A percentile compares a stretch with the other conserved stretches of the same genome.
These are phyloP conservation scores for Tapirus terrestris DNA, from an alignment of 2,113 vertebrate genomes.

Conservation along the genomic window DNA sequence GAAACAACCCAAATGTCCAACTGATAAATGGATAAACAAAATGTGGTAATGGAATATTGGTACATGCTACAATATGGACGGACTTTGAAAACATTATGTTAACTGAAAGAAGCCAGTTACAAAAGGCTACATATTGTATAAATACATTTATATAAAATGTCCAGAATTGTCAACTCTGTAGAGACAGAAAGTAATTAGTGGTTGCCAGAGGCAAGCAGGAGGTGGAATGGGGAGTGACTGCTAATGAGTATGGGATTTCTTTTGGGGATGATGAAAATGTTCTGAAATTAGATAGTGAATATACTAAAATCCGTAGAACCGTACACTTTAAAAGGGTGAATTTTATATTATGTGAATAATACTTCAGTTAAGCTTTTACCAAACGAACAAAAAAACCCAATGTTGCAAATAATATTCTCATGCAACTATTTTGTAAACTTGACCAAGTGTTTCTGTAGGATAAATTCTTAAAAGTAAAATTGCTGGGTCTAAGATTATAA, in stretches of 20 bases:
- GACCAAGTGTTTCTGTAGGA: neutral
- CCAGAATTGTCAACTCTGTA: neutral
- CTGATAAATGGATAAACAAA: neutral
- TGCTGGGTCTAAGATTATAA: neutral
- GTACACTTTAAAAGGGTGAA: neutral
- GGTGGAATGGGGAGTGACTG: neutral
- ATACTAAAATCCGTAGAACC: neutral
- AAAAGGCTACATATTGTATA: neutral
- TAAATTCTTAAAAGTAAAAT: slow-evolving; percentile 1
- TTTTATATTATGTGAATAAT: neutral
- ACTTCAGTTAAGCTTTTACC: neutral
- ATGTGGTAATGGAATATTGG: neutral
- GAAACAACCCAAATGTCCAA: neutral
- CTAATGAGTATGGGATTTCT: neutral
- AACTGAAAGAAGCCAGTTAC: neutral
- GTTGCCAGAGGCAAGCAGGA: neutral
- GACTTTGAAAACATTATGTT: neutral
- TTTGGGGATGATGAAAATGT: neutral
- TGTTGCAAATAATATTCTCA: neutral
- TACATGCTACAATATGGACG: neutral
- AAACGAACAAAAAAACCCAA: neutral
- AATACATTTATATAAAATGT: neutral
- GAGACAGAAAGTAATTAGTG: neutral
- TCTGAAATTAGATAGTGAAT: neutral
- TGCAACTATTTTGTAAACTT: neutral